Evolutionary conservation across 2,113 vertebrate species (phyloP), one percentile per base, ranked within the genome.

Genomic region (Elachura formosa): DNA sequence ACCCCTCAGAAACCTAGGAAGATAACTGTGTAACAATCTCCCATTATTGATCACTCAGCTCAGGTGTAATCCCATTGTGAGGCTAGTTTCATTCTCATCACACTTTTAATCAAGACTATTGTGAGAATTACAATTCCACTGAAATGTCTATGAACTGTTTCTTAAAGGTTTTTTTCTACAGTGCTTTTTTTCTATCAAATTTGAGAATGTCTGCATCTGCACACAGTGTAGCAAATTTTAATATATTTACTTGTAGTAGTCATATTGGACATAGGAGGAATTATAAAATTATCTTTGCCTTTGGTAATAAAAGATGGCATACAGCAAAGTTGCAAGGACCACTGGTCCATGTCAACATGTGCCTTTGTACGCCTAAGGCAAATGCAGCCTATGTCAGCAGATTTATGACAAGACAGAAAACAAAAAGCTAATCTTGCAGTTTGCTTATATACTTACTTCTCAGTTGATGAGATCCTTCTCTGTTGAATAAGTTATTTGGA

Each of bases 61-160:
- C 69, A 33, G 59, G 34, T 77, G 61, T 74, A 93, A 26, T 46
- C 31, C 15, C n/a, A 75, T 48, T 89, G 85, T 81, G 93, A 93
- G 67, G 84, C 93, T 87, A 59, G 48, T 88, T 85, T 69, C 63
- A 83, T 86, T 90, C 72, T 85, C 68, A 79, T 82, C 77, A 74
- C 34, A 45, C 31, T 92, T 96, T 90, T 92, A 96, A 96, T 97
- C 92, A 91, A 83, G 79, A 48, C 77, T 48, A 83, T 92, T 96
- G 54, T 89, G 59, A 93, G 43, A 89, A 78, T 79, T 38, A 89
- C 31, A 74, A 88, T 85, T 93, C 52, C 17, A 28, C 20, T 94
- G 88, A 94, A 87, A 87, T 85, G 28, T 38, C 67, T 34, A 9
- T 66, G 55, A 82, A 48, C 24, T 69, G 63, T 52, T 90, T 13